Conservation (phyloP, 2,797 vertebrate genomes). For the Gallinago solitaria region DNA sequence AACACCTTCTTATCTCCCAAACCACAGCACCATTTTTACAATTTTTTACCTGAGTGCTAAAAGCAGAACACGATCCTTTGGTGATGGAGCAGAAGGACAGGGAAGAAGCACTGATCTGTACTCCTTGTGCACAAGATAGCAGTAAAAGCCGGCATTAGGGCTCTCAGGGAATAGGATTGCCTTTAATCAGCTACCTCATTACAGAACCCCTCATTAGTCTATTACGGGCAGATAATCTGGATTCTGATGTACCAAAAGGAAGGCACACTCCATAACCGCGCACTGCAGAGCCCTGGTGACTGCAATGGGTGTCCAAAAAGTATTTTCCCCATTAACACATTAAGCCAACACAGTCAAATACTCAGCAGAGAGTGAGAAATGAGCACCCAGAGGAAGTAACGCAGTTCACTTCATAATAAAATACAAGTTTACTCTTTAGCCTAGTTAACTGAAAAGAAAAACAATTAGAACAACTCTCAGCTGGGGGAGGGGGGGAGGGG, state of each 20-base stretch:
- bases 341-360: not conserved
- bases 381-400: not conserved
- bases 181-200: slow-evolving; percentile 17
- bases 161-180: not conserved
- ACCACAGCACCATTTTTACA: not conserved
- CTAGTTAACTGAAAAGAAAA: not conserved
- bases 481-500: not conserved
- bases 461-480: not conserved
- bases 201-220: not conserved
- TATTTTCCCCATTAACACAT: not conserved
- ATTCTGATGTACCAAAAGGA: not conserved
- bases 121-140: not conserved
- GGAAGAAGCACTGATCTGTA: not conserved
- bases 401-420: not conserved
- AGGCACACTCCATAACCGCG: not conserved
- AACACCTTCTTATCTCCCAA: not conserved
- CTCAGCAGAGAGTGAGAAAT: not conserved
- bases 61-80: not conserved
- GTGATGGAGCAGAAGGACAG: not conserved
- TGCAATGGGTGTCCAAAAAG: not conserved
- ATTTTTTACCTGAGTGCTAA: not conserved
- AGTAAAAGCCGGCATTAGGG: not conserved
- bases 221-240: slow-evolving; percentile 15
- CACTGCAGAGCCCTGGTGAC: not conserved
- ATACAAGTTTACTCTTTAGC: not conserved